A percentile compares a stretch with the other conserved stretches of the same genome.
Conservation (phyloP, 2,888 invertebrate genomes). For the Pseudoips prasinana region DNA sequence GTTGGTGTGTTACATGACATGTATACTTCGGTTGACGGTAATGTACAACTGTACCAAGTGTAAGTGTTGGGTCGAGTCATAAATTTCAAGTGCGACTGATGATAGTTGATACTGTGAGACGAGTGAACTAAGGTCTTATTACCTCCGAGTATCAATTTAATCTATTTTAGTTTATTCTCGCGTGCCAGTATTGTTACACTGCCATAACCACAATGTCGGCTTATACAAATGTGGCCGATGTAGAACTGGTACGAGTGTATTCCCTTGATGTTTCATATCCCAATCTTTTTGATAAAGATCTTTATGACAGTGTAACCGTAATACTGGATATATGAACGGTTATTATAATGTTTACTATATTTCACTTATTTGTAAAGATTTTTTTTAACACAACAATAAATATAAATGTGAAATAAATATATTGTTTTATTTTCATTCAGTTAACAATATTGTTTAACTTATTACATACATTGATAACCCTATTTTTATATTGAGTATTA, state of each 20-base stretch:
- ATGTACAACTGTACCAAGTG: constrained; percentile 47
- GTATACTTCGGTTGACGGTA: constrained; percentile 48
- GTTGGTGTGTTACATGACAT: constrained; percentile 64
- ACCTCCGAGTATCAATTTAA: constrained; percentile 82
- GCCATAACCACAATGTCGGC: constrained; percentile 25
- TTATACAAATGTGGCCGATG: constrained; percentile 9
- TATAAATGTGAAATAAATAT: constrained; percentile 74
- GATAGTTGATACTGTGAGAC: constrained; percentile 73
- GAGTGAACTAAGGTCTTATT: constrained; percentile 75
- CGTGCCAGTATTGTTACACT: constrained; percentile 53
- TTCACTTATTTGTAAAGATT: constrained; percentile 80
- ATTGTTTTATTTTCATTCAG: constrained; percentile 57
- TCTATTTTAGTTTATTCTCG: constrained; percentile 64
- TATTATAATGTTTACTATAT: constrained; percentile 74
- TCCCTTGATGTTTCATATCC: constrained; percentile 31
- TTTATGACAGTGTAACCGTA: constrained; percentile 50
- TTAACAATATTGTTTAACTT: constrained; percentile 53
- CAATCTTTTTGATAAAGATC: constrained; percentile 23
- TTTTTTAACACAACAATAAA: constrained; percentile 81
- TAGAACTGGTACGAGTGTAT: constrained; percentile 24
- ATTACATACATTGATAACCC: constrained; percentile 49
- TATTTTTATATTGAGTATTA: constrained; percentile 40
- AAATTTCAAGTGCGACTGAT: constrained; percentile 66
- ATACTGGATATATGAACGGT: constrained; percentile 60
- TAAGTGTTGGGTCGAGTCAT: constrained; percentile 47